Evolutionary conservation across 2,113 vertebrate species (phyloP).

Genomic region (Equus quagga): DNA sequence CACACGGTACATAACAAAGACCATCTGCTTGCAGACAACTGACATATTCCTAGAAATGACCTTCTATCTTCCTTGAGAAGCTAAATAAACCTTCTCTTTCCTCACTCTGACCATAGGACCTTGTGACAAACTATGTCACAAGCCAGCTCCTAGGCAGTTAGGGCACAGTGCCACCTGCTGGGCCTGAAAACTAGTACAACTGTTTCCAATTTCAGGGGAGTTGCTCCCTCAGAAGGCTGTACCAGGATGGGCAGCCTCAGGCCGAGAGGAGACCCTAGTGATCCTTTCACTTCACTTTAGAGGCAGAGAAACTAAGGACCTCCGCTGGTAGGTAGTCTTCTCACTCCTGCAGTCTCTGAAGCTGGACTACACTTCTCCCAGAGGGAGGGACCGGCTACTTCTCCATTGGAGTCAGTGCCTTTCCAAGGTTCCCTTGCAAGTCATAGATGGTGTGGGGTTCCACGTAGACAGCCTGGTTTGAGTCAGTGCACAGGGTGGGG

Average conservation of each 20-base stretch:
- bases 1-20: neutral
- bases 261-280: neutral
- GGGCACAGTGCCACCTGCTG: constrained; percentile 62
- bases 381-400: neutral
- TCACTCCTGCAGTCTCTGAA: neutral
- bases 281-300: neutral
- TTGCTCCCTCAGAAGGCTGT: neutral
- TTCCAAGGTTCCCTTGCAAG: neutral
- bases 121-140: neutral
- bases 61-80: constrained; percentile 3
- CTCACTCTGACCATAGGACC: neutral
- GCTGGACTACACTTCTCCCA: neutral
- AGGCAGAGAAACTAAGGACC: neutral
- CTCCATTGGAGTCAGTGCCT: neutral
- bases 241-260: neutral
- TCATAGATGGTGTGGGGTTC: neutral
- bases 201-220: neutral
- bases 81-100: neutral
- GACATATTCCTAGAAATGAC: neutral
- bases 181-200: neutral
- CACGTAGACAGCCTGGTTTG: neutral
- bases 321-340: neutral
- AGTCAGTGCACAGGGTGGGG: neutral
- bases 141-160: neutral
- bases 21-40: neutral